Conservation (phyloP, 2,797 vertebrate genomes). For the Chaetodon trifasciatus region DNA sequence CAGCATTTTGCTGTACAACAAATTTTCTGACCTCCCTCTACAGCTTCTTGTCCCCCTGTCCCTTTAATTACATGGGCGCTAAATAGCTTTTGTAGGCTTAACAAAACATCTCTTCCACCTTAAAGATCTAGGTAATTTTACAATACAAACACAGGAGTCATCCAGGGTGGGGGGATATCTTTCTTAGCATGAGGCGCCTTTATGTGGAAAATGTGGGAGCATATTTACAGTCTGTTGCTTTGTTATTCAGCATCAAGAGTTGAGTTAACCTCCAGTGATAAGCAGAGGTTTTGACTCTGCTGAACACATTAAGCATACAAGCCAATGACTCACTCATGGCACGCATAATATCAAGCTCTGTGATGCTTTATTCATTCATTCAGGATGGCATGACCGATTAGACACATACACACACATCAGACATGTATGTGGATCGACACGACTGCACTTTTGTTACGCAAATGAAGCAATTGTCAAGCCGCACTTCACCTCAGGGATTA, state of each 20-base stretch:
- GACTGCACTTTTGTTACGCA: conserved; percentile 28
- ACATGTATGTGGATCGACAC: conserved; percentile 23
- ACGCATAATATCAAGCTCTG: conserved; percentile 40
- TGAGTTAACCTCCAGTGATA: conserved; percentile 31
- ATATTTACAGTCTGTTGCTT: background rate
- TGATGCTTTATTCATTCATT: conserved; percentile 51
- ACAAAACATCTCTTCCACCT: background rate
- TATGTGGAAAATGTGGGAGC: background rate
- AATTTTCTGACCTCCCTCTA: background rate
- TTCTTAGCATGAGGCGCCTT: background rate
- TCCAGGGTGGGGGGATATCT: background rate
- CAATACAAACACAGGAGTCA: background rate
- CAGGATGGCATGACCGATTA: conserved; percentile 53
- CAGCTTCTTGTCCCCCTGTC: background rate
- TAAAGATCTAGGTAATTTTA: background rate
- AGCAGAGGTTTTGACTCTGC: conserved; percentile 29
- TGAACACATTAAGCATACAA: conserved; percentile 44
- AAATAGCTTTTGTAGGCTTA: background rate
- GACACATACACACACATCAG: conserved; percentile 29
- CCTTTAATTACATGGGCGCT: background rate
- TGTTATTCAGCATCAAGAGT: background rate
- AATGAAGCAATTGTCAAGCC: conserved; percentile 12
- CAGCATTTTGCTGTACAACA: background rate
- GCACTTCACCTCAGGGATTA: background rate
- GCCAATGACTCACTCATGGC: conserved; percentile 48